Evolutionary conservation across 2,888 invertebrate genomes (phyloP).

Genomic region (Trichacis sp.): DNA sequence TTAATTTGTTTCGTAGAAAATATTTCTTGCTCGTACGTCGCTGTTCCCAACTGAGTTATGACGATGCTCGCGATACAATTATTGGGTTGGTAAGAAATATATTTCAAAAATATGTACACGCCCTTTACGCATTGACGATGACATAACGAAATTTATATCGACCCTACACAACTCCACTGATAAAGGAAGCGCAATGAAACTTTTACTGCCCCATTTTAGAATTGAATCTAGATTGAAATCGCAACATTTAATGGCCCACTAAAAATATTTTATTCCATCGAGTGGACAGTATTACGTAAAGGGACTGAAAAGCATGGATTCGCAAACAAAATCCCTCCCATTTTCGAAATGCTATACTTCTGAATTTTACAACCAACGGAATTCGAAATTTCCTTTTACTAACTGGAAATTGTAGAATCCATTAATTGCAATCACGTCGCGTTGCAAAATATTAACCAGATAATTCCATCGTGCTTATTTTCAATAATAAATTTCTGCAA

Average conservation of each 20-base stretch:
- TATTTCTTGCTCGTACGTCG: conserved; percentile 18
- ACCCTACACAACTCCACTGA: not conserved
- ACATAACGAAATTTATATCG: not conserved
- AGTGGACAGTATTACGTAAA: not conserved
- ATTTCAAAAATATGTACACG: conserved; percentile 20
- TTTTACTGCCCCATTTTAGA: not conserved
- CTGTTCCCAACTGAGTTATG: conserved; percentile 15
- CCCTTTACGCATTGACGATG: not conserved
- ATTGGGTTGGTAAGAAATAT: conserved; percentile 13
- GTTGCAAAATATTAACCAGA: no score
- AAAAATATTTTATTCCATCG: not conserved
- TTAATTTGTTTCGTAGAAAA: conserved; percentile 36
- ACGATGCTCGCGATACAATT: conserved; percentile 28
- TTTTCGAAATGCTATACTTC: no score
- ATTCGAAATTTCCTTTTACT: no score
- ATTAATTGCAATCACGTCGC: no score
- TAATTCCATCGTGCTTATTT: no score
- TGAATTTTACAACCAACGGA: no score
- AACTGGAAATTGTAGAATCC: no score
- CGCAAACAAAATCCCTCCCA: no score
- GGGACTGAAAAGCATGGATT: no score
- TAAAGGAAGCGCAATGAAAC: not conserved
- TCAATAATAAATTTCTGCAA: no score
- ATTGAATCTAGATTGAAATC: not conserved
- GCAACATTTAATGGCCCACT: not conserved